phyloP scores from a whole-genome alignment of 2,888 invertebrate genomes.

The Acanthosoma haemorrhoidale region DNA sequence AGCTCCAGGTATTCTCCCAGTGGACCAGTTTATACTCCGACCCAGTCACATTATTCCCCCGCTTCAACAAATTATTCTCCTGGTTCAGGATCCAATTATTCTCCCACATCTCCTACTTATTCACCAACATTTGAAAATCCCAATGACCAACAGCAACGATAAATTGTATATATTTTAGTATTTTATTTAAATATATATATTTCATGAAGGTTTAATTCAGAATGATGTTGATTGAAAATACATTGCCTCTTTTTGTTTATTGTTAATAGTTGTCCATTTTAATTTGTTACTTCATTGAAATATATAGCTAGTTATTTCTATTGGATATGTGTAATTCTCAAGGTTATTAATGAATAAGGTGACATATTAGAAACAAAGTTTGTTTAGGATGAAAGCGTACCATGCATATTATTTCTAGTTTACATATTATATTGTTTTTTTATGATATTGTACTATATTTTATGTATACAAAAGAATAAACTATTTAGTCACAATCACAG shows the following conservation, averaged over 20 bases:
- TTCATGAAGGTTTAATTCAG: background rate
- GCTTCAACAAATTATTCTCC: conserved; percentile 69
- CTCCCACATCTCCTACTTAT: conserved; percentile 75
- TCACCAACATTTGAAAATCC: conserved; percentile 56
- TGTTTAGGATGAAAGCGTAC: background rate
- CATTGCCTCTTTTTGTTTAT: background rate
- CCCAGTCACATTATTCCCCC: conserved; percentile 54
- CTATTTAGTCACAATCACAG: conserved; percentile 1
- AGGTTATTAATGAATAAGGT: background rate
- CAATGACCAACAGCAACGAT: conserved; percentile 23
- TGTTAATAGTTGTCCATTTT: background rate
- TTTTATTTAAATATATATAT: background rate
- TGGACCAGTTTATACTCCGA: conserved; percentile 64
- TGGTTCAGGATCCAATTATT: conserved; percentile 66
- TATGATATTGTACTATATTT: conserved; percentile 20
- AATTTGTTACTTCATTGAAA: background rate
- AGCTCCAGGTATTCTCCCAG: conserved; percentile 51
- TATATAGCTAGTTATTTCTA: background rate
- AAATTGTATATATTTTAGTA: background rate
- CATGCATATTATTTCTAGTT: conserved; percentile 10
- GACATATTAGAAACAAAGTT: background rate
- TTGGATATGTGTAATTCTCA: background rate
- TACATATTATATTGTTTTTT: background rate
- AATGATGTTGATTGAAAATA: background rate
- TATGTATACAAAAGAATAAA: conserved; percentile 19